Evolutionary conservation across 2,888 invertebrate species (phyloP), one percentile per base, ranked within the genome.

Genomic region (Andrena bicolor): DNA sequence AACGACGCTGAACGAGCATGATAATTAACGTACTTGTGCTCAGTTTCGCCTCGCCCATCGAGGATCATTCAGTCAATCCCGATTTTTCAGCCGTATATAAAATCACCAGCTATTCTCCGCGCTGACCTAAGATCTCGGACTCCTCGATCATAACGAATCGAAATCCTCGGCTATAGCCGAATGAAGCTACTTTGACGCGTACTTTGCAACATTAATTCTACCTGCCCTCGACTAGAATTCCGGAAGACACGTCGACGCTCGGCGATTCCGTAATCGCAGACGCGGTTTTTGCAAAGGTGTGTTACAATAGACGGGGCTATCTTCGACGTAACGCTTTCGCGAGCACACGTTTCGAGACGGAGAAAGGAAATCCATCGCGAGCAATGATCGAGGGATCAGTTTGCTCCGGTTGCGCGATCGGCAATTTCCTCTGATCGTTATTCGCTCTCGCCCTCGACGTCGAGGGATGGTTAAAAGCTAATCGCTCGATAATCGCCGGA

Each of bases 181-280:
- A 41, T 41, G 0, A 3, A 41, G 41, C 41, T 13, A 13, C 41
- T 1, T 1, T 13, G 13, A 41, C 41, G 13, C 13, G 13, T 41
- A 41, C 41, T 41, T 41, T 13, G 41, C 41, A 41, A 41, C 4
- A 41, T 41, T 41, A 13, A 16, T 41, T 41, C 41, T 51, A 8
- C 6, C 20, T 10, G 26, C 53, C 64, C 28, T 66, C 35, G 60
- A 79, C 60, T 74, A 79, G 69, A 80, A 74, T 74, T 49, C 48
- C 41, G 35, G 23, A 61, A 72, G 58, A 64, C 41, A 41, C 65
- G 63, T 69, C 80, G 63, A 68, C 10, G 28, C 20, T 51, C 26
- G 23, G 5, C 23, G 26, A 28, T 51, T 51, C 20, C 51, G 51
- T 20, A 51, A 51, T 51, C 3, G 51, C 51, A 20, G 20, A 20